Evolutionary conservation across 2,797 vertebrate genomes (phyloP), one percentile per base, ranked within the genome.

Genomic region (Ceryle rudis): DNA sequence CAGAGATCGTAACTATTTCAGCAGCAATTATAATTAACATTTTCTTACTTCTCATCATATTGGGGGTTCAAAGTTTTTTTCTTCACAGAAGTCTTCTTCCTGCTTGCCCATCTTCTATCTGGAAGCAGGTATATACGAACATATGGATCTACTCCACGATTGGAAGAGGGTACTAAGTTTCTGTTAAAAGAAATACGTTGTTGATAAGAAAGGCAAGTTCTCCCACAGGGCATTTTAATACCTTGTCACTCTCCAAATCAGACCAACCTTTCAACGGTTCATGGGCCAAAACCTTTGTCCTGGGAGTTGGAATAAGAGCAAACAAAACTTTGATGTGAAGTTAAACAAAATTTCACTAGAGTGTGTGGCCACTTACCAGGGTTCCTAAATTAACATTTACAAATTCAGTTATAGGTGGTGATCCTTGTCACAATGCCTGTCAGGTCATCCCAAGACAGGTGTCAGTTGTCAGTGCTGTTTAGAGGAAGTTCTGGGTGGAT

Each of bases 41-140:
- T 81, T 51, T 94, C 98, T 98, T 96, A 99, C 99, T 98, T 99
- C 57, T 99, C 99, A 80, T 99, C 98, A 3, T 99, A 99, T 37
- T 97, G 81, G 5, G 99, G 99, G 80, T 99, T 97, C 86, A 99
- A 87, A 0, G 98, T 99, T 94, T 97, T 99, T 94, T 97, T 99
- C 97, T 98, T 99, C 49, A 99, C 98, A 0, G 98, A 98, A 3
- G 99, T 99, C 93, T 97, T 99, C 98, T 98, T 99, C 81, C 99
- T 98, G 93, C 98, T 98, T 72, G 97, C 94, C 99, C 99, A 99
- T 44, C 98, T 98, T 94, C 99, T 99, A 37, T 99, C 99, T 15
- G 99, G 99, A 86, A 99, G 98, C 67, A 99, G 96, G 98, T 99
- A 99, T 81, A 99, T 94, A 31, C 99, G 99, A 65, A 99, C 99